Evolutionary conservation across 1,140 invertebrate genomes (phyloP), one percentile per base, ranked within the genome.

Genomic region (Panagrolaimus sp.): DNA sequence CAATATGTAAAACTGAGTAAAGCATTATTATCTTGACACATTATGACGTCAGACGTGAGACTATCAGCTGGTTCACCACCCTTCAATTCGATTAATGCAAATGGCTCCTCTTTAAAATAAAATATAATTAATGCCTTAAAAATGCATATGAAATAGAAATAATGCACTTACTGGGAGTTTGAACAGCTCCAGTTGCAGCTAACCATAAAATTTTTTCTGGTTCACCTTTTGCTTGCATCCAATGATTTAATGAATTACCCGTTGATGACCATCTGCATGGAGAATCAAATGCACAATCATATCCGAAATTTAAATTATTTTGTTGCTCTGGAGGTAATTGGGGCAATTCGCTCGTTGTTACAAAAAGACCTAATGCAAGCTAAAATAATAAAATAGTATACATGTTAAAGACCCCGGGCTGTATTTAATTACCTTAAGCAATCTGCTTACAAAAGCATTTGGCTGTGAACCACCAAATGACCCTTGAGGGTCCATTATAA

Each of bases 181-280:
- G 68, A 78, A 82, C 81, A 4, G 79, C 83, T 46, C 80, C 80
- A 11, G 80, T 81, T n/a, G 80, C 80, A n/a, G 79, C 79, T 48
- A 81, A 64, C 79, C 79, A 81, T 43, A 81, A 61, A 31, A 81
- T 63, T 38, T 72, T 65, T 44, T 81, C 79, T n/a, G 79, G 79
- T 67, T 81, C 75, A 11, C 79, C 79, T 57, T 64, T 63, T 5
- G 78, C 79, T 53, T 82, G 61, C 63, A 68, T 74, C 80, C 80
- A 81, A 27, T 68, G 46, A 53, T 81, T 76, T 16, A 67, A 51
- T 25, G 68, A 25, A 27, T 57, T 27, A 43, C 79, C 79, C 20
- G 69, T 27, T 5, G 72, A 72, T 38, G 16, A 42, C 77, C 73
- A 81, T 46, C 78, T 67, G 70, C 79, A 81, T 14, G 79, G 61